A percentile compares a stretch with the other conserved stretches of the same genome.
These are phyloP conservation scores for Salticus scenicus DNA, from an alignment of 2,888 invertebrate species.

Conservation along the genomic window DNA sequence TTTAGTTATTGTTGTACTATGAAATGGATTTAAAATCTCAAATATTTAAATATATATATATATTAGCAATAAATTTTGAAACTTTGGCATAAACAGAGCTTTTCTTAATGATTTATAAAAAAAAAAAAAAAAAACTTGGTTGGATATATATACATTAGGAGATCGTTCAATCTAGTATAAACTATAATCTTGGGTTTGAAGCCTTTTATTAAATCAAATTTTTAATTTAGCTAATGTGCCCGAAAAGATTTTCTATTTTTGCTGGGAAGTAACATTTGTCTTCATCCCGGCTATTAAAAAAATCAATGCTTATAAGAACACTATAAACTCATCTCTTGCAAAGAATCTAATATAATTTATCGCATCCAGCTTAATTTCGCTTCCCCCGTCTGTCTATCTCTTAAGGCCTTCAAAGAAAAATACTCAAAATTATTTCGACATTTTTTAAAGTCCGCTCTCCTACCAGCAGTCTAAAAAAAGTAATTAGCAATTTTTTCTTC, in stretches of 20 bases:
- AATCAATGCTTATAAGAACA: constrained; percentile 19
- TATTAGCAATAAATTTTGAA: too few species aligned
- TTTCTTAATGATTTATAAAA: too few species aligned
- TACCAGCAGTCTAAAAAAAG: constrained; percentile 40
- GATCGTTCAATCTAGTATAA: too few species aligned
- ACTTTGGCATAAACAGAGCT: too few species aligned
- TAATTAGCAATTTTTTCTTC: constrained; percentile 60
- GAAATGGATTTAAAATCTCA: too few species aligned
- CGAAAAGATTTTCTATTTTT: background rate
- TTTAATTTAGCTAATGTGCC: background rate
- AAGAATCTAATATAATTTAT: constrained; percentile 26
- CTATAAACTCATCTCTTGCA: constrained; percentile 17
- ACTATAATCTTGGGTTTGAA: too few species aligned
- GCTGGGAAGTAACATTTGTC: background rate
- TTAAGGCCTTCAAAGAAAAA: constrained; percentile 23
- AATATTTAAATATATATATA: too few species aligned
- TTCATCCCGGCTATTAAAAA: constrained; percentile 22
- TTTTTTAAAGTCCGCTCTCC: constrained; percentile 32
- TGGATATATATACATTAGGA: too few species aligned
- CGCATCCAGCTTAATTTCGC: constrained; percentile 25
- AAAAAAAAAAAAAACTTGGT: too few species aligned
- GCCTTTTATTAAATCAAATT: background rate
- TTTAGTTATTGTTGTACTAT: too few species aligned
- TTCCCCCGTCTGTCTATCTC: constrained; percentile 4
- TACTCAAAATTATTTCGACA: constrained; percentile 17